Evolutionary conservation across 2,797 vertebrate genomes (phyloP).

Genomic region (Pelochelys cantorii): DNA sequence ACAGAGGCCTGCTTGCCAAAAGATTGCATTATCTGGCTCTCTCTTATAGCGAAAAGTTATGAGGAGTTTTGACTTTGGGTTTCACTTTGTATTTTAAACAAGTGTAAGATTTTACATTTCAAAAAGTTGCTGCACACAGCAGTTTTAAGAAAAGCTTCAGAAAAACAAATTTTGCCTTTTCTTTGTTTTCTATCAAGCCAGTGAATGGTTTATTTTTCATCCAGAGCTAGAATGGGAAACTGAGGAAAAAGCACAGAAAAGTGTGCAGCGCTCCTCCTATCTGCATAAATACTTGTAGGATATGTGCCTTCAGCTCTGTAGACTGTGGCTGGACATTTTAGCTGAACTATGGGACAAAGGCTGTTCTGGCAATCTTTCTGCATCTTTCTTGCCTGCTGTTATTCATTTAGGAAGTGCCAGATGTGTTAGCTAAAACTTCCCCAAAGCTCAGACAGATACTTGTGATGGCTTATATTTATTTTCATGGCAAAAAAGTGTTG

Average conservation of each 20-base stretch:
- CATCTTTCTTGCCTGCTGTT: background rate
- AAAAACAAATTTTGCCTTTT: background rate
- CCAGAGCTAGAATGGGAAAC: background rate
- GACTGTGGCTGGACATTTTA: background rate
- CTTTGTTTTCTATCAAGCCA: background rate
- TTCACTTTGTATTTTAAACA: background rate
- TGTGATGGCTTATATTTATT: background rate
- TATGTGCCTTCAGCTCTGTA: background rate
- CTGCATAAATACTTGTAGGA: accelerated
- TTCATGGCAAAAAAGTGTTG: background rate
- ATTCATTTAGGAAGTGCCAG: background rate
- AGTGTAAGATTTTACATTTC: slow-evolving; percentile 38
- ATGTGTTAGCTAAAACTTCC: background rate
- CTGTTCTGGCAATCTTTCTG: background rate
- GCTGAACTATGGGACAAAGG: background rate
- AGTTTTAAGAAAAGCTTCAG: background rate
- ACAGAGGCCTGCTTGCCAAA: slow-evolving; percentile 18
- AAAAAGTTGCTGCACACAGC: background rate
- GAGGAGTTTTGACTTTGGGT: background rate
- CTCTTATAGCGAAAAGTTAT: slow-evolving; percentile 1
- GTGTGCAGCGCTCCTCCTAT: background rate
- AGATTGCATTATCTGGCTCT: background rate
- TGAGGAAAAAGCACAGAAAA: background rate
- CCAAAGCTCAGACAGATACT: background rate
- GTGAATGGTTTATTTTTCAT: background rate